These are phyloP conservation scores for Mormyrops attenuatus DNA, from an alignment of 2,797 vertebrate genomes.

Conservation along the genomic window DNA sequence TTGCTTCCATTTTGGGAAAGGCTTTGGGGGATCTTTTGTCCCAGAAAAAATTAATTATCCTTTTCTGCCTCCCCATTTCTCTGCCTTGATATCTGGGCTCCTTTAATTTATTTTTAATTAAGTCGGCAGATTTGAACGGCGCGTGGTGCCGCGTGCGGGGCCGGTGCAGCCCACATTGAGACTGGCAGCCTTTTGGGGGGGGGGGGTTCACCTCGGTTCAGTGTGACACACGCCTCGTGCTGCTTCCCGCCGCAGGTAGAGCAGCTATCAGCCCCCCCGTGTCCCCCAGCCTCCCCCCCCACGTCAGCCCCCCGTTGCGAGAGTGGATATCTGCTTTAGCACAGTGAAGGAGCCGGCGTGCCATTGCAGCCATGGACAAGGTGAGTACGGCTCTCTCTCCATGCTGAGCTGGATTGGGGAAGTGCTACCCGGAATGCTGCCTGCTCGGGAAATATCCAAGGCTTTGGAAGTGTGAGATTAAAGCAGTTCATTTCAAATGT, in stretches of 20 bases:
- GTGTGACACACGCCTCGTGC: not conserved
- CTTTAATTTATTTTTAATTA: constrained; percentile 15
- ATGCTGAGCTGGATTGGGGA: not conserved
- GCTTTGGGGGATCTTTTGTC: constrained; percentile 32
- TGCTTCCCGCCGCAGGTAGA: constrained; percentile 16
- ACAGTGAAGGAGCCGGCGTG: not conserved
- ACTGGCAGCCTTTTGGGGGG: not conserved
- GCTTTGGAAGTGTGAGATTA: not conserved
- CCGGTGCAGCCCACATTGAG: not conserved
- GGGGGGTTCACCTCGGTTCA: not conserved
- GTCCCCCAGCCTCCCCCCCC: not conserved
- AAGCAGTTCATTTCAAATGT: not conserved
- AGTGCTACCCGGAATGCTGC: not conserved
- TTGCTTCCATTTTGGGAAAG: constrained; percentile 26
- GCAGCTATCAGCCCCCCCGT: not conserved
- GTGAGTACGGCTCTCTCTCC: constrained; percentile 1
- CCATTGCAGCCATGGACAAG: constrained; percentile 18
- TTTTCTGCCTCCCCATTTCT: not conserved
- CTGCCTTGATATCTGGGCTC: not conserved
- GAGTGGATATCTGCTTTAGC: constrained; percentile 11
- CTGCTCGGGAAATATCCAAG: not conserved
- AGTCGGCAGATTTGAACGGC: not conserved
- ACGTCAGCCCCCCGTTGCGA: not conserved
- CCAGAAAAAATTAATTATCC: constrained; percentile 32
- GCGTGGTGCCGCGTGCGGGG: not conserved